Conservation (phyloP, 92 coral and sea anemone species). For the Epizoanthus scotinus region DNA sequence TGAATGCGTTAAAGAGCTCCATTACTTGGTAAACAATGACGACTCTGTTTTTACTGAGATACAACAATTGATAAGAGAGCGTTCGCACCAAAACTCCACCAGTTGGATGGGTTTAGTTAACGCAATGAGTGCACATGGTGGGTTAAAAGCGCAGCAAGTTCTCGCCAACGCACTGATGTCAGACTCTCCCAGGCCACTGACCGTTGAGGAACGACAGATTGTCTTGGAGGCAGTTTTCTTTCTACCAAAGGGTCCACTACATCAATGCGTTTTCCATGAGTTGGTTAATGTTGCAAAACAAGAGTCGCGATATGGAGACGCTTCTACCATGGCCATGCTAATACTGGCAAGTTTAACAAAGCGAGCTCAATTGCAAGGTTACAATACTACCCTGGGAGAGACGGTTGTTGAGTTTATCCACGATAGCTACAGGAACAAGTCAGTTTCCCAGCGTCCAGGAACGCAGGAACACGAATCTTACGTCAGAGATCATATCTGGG, state of each 20-base stretch:
- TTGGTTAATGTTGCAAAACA: constrained; percentile 21
- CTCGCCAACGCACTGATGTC: constrained; percentile 68
- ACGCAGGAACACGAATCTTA: constrained; percentile 68
- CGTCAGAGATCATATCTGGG: constrained; percentile 88
- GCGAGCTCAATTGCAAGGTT: constrained; percentile 69
- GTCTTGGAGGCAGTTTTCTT: constrained; percentile 79
- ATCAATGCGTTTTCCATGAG: constrained; percentile 56
- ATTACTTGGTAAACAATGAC: constrained; percentile 69
- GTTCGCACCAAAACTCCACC: constrained; percentile 85
- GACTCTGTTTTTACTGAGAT: constrained; percentile 52
- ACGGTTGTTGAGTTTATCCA: constrained; percentile 63
- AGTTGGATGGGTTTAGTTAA: constrained; percentile 81
- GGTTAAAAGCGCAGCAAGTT: constrained; percentile 66
- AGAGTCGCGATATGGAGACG: constrained; percentile 17
- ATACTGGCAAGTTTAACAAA: constrained; percentile 70
- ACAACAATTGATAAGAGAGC: constrained; percentile 48
- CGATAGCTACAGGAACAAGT: constrained; percentile 71
- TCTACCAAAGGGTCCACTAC: constrained; percentile 90
- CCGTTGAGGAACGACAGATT: constrained; percentile 73
- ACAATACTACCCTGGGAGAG: constrained; percentile 66
- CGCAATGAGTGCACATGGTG: constrained; percentile 79
- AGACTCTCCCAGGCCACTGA: constrained; percentile 77
- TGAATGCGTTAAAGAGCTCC: constrained; percentile 84
- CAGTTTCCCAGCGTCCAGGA: constrained; percentile 58
- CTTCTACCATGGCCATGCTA: constrained; percentile 66